Percentiles rank a stretch among this genome's conserved stretches.
These are phyloP conservation scores for Cetoscarus ocellatus DNA, from an alignment of 2,797 vertebrate genomes.

Conservation along the genomic window DNA sequence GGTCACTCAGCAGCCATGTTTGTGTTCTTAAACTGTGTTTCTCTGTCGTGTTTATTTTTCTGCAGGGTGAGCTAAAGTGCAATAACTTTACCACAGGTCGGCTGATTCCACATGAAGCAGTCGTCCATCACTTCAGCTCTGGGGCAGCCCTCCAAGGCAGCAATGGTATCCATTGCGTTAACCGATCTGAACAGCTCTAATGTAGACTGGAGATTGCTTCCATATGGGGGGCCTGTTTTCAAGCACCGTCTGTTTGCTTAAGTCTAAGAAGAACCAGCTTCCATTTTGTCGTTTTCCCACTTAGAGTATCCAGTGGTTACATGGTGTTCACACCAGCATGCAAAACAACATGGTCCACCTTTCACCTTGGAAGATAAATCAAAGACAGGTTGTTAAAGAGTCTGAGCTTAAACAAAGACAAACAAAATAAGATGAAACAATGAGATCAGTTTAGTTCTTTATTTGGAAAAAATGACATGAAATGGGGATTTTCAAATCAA, in stretches of 20 bases:
- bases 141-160: slow-evolving; percentile 68
- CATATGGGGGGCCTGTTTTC: slow-evolving; percentile 77
- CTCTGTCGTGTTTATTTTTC: slow-evolving; percentile 77
- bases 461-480: no score
- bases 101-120: slow-evolving; percentile 66
- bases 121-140: slow-evolving; percentile 76
- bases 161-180: slow-evolving; percentile 73
- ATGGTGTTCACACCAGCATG: slow-evolving; percentile 58
- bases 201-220: slow-evolving; percentile 79
- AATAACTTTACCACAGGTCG: slow-evolving; percentile 54
- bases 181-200: slow-evolving; percentile 76
- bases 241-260: slow-evolving; percentile 36
- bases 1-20: slow-evolving; percentile 65
- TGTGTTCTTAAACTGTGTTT: slow-evolving; percentile 60
- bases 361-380: slow-evolving; percentile 60
- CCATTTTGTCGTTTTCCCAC: slow-evolving; percentile 48
- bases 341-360: slow-evolving; percentile 59
- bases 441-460: no score
- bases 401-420: background rate
- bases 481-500: no score
- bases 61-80: slow-evolving; percentile 62
- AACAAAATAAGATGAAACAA: no score
- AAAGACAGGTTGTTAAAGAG: slow-evolving; percentile 11
- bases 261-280: slow-evolving; percentile 50
- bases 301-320: slow-evolving; percentile 34